Evolutionary conservation across 1,140 invertebrate species (phyloP).

Genomic region (Elymnias hypermnestra): DNA sequence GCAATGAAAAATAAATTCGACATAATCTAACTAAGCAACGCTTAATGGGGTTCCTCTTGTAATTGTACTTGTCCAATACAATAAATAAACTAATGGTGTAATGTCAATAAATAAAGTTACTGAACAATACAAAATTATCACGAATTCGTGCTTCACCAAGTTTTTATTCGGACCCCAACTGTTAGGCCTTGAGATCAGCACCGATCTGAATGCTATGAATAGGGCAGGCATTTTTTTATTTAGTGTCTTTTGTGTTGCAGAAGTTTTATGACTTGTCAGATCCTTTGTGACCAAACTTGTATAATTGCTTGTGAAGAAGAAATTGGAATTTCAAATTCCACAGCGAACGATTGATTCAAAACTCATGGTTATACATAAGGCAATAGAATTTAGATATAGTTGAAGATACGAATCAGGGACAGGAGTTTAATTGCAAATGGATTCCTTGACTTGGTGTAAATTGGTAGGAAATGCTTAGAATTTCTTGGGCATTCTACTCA

Average conservation of each 20-base stretch:
- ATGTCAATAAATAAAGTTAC: too few relatives aligned
- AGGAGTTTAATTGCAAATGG: background rate
- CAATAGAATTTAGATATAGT: background rate
- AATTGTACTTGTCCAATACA: too few relatives aligned
- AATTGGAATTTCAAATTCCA: slow-evolving; percentile 14
- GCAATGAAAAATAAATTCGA: too few relatives aligned
- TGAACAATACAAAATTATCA: slow-evolving; percentile 7
- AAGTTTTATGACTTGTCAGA: slow-evolving; percentile 26
- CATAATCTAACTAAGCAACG: too few relatives aligned
- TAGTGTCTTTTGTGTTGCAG: slow-evolving; percentile 20
- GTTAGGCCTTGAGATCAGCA: slow-evolving; percentile 43
- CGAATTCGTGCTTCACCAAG: slow-evolving; percentile 14
- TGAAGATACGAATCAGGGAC: background rate
- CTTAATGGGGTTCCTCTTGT: too few relatives aligned
- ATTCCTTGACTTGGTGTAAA: background rate
- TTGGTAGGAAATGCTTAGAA: background rate
- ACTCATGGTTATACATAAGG: slow-evolving; percentile 19
- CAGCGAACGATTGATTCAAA: slow-evolving; percentile 15
- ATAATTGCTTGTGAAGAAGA: slow-evolving; percentile 17
- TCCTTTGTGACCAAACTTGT: slow-evolving; percentile 11
- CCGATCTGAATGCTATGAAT: slow-evolving; percentile 38
- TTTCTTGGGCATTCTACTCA: too few relatives aligned
- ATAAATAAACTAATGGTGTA: too few relatives aligned
- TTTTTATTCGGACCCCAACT: slow-evolving; percentile 33
- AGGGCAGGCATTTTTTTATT: slow-evolving; percentile 27